phyloP scores from a whole-genome alignment of 2,888 invertebrate species.

The Acleris laterana region DNA sequence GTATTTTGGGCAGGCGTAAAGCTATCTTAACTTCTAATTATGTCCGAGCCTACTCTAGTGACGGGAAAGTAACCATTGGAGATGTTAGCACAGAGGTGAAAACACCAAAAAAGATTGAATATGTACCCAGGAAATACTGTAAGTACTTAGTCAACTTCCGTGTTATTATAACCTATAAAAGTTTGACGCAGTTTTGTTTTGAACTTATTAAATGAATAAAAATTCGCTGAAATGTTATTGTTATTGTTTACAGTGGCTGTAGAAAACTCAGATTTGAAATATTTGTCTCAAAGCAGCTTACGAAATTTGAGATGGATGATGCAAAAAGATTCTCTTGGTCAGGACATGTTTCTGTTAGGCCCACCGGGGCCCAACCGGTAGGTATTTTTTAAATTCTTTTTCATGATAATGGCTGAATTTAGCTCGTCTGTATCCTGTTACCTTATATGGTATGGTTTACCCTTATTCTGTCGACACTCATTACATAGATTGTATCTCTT shows the following conservation, averaged over 20 bases:
- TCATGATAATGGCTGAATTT: no score
- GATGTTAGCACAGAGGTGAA: conserved; percentile 86
- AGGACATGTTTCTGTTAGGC: conserved; percentile 98
- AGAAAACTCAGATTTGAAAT: conserved; percentile 80
- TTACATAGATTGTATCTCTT: no score
- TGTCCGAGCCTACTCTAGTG: conserved; percentile 73
- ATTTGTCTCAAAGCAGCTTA: conserved; percentile 88
- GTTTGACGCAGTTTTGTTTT: conserved; percentile 19
- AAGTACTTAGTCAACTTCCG: conserved; percentile 66
- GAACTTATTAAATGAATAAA: background rate
- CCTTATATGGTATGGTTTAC: no score
- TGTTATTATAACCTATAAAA: conserved; percentile 47
- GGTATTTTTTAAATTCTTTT: conserved; percentile 3
- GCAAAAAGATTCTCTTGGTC: conserved; percentile 96
- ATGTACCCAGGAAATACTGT: conserved; percentile 94
- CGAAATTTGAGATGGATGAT: conserved; percentile 97
- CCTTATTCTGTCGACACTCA: no score
- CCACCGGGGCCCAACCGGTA: conserved; percentile 91
- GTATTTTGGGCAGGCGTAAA: conserved; percentile 74
- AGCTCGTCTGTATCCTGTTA: no score
- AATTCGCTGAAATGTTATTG: background rate
- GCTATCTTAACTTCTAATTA: conserved; percentile 64
- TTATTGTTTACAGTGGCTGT: conserved; percentile 61
- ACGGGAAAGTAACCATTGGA: conserved; percentile 88
- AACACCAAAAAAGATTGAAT: conserved; percentile 88